Conservation (phyloP, 2,797 vertebrate genomes). For the Parotocinclus haroldoi region DNA sequence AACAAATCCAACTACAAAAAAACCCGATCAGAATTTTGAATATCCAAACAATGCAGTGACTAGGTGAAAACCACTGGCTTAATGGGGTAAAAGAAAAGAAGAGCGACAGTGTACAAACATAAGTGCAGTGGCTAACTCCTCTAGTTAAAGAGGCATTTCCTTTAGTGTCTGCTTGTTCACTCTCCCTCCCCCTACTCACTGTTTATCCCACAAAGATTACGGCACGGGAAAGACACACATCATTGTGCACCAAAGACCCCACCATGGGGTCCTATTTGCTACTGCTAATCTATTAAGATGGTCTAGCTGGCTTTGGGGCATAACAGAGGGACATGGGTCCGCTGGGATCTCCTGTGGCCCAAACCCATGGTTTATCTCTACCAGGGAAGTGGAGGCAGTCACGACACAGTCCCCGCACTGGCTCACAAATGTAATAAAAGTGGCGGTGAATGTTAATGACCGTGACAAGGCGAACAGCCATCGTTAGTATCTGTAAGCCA, state of each 20-base stretch:
- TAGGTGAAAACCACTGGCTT: background rate
- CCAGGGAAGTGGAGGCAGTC: constrained; percentile 63
- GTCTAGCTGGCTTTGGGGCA: constrained; percentile 38
- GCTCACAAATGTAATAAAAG: constrained; percentile 61
- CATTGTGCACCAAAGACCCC: constrained; percentile 33
- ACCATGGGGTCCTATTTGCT: constrained; percentile 57
- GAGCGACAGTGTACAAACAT: constrained; percentile 60
- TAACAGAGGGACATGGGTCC: constrained; percentile 47
- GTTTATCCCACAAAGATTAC: constrained; percentile 54
- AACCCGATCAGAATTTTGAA: too few relatives aligned
- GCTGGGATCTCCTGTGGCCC: constrained; percentile 44
- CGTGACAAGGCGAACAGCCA: constrained; percentile 18
- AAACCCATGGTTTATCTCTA: constrained; percentile 60
- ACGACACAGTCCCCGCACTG: constrained; percentile 58
- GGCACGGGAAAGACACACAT: constrained; percentile 35
- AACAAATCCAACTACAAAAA: too few relatives aligned
- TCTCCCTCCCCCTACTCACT: constrained; percentile 43
- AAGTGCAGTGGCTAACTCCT: constrained; percentile 55
- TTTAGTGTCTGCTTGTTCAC: constrained; percentile 64
- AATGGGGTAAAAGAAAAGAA: constrained; percentile 30
- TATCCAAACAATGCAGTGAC: too few relatives aligned
- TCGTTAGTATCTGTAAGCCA: constrained; percentile 50
- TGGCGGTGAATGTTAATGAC: constrained; percentile 33
- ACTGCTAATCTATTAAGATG: constrained; percentile 64
- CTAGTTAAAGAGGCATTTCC: constrained; percentile 77